Evolutionary conservation across 2,797 vertebrate genomes (phyloP).

Genomic region (Anguilla obscura): DNA sequence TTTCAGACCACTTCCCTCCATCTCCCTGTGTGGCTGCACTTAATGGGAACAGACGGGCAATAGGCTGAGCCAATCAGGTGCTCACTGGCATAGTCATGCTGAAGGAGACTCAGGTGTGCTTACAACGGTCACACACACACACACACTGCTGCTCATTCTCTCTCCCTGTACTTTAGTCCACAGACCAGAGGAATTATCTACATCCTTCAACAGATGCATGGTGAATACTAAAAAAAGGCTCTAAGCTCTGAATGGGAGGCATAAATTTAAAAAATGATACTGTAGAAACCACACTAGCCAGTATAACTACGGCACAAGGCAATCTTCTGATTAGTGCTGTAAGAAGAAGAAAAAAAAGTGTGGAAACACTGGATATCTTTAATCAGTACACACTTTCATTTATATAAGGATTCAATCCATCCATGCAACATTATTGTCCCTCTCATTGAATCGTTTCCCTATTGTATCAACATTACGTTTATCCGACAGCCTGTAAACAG

Average conservation of each 20-base stretch:
- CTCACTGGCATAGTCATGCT: slow-evolving; percentile 24
- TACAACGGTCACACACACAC: not conserved
- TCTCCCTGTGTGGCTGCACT: slow-evolving; percentile 52
- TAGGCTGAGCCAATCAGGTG: slow-evolving; percentile 50
- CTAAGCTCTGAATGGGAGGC: not conserved
- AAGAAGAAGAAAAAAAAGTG: not conserved
- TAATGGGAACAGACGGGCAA: slow-evolving; percentile 55
- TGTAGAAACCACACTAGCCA: not conserved
- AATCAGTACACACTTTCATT: not conserved
- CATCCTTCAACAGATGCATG: not conserved
- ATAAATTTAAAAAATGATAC: not conserved
- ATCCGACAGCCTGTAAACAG: not conserved
- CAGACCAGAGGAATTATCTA: slow-evolving; percentile 14
- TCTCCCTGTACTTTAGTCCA: slow-evolving; percentile 16
- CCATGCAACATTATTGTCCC: not conserved
- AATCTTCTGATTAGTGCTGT: not conserved
- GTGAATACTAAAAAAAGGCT: not conserved
- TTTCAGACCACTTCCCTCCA: slow-evolving; percentile 32
- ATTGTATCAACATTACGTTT: not conserved
- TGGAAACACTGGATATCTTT: not conserved
- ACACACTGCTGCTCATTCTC: slow-evolving; percentile 37
- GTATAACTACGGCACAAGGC: not conserved
- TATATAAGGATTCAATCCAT: not conserved
- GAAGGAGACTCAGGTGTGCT: not conserved
- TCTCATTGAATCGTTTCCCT: not conserved